Conservation (phyloP, 2,888 invertebrate species). For the Entomobrya multifasciata region DNA sequence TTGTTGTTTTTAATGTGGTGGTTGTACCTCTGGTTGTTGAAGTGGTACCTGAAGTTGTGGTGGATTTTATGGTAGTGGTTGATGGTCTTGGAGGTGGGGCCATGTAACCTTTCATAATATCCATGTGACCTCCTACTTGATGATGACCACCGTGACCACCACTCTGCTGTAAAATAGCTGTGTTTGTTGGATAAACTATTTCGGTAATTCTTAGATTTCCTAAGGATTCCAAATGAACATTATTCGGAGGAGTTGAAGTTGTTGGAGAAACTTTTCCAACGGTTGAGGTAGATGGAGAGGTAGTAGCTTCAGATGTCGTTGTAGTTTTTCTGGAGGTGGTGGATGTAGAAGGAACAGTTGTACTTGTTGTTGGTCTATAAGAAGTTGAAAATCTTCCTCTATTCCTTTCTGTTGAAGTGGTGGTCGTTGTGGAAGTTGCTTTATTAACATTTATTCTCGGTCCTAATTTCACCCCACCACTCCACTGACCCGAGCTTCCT, state of each 20-base stretch:
- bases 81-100: not conserved
- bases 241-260: not conserved
- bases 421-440: not conserved
- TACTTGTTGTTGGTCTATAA: not conserved
- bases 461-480: slow-evolving; percentile 51
- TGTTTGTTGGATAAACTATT: slow-evolving; percentile 52
- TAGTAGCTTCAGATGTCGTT: not conserved
- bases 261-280: not conserved
- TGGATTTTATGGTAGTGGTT: not conserved
- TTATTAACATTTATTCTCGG: slow-evolving; percentile 48
- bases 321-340: slow-evolving; percentile 25
- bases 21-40: not conserved
- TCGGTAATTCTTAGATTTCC: slow-evolving; percentile 65
- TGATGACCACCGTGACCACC: too few species aligned
- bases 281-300: not conserved
- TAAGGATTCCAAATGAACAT: slow-evolving; percentile 19
- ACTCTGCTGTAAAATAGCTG: not conserved
- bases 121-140: too few species aligned
- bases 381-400: not conserved
- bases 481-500: not conserved
- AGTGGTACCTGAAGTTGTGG: not conserved
- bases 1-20: not conserved
- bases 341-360: not conserved
- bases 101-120: too few species aligned
- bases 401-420: not conserved